Evolutionary conservation across 2,797 vertebrate species (phyloP).

Genomic region (Cuniculus paca): DNA sequence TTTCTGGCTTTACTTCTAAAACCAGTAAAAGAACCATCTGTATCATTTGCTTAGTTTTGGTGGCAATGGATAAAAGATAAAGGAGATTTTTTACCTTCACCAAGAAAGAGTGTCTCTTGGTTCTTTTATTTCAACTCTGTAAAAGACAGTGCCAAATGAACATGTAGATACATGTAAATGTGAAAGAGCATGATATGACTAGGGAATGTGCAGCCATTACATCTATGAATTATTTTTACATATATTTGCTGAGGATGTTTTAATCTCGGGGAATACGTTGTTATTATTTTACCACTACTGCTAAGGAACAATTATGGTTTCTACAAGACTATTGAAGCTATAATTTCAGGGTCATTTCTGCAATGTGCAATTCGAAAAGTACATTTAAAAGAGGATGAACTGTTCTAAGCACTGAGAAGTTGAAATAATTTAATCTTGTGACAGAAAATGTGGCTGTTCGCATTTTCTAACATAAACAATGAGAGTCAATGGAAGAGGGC

Average conservation of each 20-base stretch:
- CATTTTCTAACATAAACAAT: conserved; percentile 35
- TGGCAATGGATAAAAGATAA: conserved; percentile 86
- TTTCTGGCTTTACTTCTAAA: conserved; percentile 89
- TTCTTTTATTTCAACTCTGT: conserved; percentile 65
- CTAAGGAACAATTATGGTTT: conserved; percentile 83
- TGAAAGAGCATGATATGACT: conserved; percentile 78
- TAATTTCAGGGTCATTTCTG: conserved; percentile 72
- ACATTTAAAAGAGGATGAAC: conserved; percentile 54
- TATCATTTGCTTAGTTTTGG: conserved; percentile 85
- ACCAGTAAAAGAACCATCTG: conserved; percentile 87
- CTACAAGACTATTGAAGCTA: conserved; percentile 64
- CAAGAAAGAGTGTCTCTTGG: conserved; percentile 40
- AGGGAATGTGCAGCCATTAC: conserved; percentile 78
- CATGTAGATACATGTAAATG: conserved; percentile 76
- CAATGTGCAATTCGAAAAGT: conserved; percentile 56
- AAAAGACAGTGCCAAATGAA: conserved; percentile 72
- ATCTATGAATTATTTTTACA: conserved; percentile 77
- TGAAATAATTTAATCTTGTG: conserved; percentile 39
- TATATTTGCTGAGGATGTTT: conserved; percentile 82
- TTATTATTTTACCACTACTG: conserved; percentile 82
- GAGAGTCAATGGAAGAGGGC: not conserved
- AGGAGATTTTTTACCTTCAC: conserved; percentile 72
- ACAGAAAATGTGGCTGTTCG: not conserved
- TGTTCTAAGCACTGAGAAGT: conserved; percentile 35
- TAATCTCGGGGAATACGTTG: conserved; percentile 85